Percentiles rank a stretch among this genome's conserved stretches.
phyloP scores from a whole-genome alignment of 1,140 invertebrate genomes.

The Zaprionus kolodkinae region DNA sequence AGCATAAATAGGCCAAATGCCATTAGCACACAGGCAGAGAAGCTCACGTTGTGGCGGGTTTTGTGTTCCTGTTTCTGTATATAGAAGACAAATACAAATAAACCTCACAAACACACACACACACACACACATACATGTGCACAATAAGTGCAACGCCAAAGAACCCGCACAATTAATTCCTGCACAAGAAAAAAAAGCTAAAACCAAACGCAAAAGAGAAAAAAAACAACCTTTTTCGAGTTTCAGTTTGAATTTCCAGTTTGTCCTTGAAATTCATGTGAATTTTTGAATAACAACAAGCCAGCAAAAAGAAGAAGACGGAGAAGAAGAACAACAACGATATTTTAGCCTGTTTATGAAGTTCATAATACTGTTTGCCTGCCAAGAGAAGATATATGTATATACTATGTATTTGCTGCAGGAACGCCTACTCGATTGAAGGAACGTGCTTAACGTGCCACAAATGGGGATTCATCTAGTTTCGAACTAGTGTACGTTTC shows the following conservation, averaged over 20 bases:
- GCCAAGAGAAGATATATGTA: background rate
- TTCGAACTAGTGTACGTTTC: no score
- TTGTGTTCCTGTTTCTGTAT: constrained; percentile 39
- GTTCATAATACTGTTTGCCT: constrained; percentile 14
- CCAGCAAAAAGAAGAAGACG: constrained; percentile 15
- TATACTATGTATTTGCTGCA: background rate
- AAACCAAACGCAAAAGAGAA: constrained; percentile 26
- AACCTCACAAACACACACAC: background rate
- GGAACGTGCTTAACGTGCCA: constrained; percentile 53
- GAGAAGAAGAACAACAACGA: constrained; percentile 6
- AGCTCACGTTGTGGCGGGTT: constrained; percentile 63
- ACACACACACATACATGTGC: background rate
- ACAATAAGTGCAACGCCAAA: constrained; percentile 59
- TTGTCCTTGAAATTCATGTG: constrained; percentile 82
- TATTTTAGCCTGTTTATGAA: constrained; percentile 15
- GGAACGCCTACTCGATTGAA: constrained; percentile 15
- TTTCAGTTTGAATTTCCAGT: constrained; percentile 40
- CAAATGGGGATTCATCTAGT: constrained; percentile 38
- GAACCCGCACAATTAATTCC: constrained; percentile 79
- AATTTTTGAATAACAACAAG: constrained; percentile 65
- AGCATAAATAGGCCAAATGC: constrained; percentile 83
- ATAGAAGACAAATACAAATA: constrained; percentile 12
- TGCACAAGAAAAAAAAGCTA: constrained; percentile 41
- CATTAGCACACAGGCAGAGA: constrained; percentile 70
- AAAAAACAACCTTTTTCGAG: constrained; percentile 35